Evolutionary conservation across 2,888 invertebrate genomes (phyloP).

Genomic region (Sthenelais limicola): DNA sequence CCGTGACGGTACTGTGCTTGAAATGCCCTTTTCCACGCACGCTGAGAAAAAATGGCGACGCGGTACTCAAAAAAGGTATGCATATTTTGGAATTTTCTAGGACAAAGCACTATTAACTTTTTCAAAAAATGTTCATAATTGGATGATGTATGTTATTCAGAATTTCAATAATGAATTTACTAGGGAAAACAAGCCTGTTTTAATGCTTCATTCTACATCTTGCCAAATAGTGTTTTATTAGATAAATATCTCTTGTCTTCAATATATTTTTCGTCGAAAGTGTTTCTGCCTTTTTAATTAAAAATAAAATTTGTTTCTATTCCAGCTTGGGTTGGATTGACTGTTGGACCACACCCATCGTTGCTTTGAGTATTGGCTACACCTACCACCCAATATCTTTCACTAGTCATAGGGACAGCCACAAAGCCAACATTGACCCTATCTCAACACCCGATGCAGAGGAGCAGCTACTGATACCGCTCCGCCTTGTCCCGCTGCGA

Average conservation of each 20-base stretch:
- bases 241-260: too few species aligned
- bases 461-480: conserved; percentile 91
- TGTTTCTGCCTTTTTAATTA: too few species aligned
- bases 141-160: too few species aligned
- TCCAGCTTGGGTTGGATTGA: conserved; percentile 88
- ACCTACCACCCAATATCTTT: conserved; percentile 90
- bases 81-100: neutral
- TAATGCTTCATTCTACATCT: too few species aligned
- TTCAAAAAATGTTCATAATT: too few species aligned
- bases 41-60: conserved; percentile 77
- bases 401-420: conserved; percentile 11
- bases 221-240: too few species aligned
- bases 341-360: conserved; percentile 96
- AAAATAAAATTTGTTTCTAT: conserved; percentile 8
- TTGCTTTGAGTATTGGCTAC: conserved; percentile 91
- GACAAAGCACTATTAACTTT: too few species aligned
- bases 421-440: conserved; percentile 67
- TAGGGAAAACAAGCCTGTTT: too few species aligned
- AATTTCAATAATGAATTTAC: too few species aligned
- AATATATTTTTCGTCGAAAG: too few species aligned
- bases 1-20: conserved; percentile 69
- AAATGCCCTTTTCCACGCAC: conserved; percentile 61
- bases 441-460: conserved; percentile 96
- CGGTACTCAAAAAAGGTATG: conserved; percentile 73
- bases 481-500: conserved; percentile 78